Conservation (phyloP, 2,888 invertebrate genomes). For the Dryocosmus kuriphilus region DNA sequence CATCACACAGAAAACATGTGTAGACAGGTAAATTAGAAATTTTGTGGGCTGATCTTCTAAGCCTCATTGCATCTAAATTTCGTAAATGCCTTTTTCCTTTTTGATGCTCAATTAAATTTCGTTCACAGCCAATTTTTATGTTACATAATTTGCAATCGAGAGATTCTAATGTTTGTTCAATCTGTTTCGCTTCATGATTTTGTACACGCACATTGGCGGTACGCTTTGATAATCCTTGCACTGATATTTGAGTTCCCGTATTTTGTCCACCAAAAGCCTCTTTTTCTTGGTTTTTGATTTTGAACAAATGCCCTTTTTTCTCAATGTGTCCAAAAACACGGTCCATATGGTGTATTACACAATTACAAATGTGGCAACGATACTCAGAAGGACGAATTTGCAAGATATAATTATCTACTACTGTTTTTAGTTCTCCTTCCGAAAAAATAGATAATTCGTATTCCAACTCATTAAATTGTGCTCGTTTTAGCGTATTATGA, state of each 20-base stretch:
- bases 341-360: not conserved
- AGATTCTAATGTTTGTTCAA: not conserved
- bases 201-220: no score
- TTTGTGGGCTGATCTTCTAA: no score
- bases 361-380: constrained; percentile 3
- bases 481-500: not conserved
- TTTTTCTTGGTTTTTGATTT: not conserved
- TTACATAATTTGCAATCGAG: not conserved
- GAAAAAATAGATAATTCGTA: not conserved
- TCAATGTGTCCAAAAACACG: not conserved
- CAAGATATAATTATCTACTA: constrained; percentile 10
- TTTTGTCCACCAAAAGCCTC: no score
- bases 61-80: no score
- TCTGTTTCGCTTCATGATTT: not conserved
- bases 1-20: not conserved
- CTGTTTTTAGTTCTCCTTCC: not conserved
- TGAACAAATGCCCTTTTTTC: not conserved
- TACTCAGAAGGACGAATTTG: not conserved
- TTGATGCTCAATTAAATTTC: not conserved
- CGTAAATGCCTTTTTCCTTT: not conserved
- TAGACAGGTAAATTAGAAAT: not conserved
- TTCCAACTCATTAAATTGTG: no score
- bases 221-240: no score
- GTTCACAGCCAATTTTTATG: not conserved
- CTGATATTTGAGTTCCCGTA: no score